These are phyloP conservation scores for Tetranychus piercei DNA, from an alignment of 2,888 invertebrate species.

Conservation along the genomic window DNA sequence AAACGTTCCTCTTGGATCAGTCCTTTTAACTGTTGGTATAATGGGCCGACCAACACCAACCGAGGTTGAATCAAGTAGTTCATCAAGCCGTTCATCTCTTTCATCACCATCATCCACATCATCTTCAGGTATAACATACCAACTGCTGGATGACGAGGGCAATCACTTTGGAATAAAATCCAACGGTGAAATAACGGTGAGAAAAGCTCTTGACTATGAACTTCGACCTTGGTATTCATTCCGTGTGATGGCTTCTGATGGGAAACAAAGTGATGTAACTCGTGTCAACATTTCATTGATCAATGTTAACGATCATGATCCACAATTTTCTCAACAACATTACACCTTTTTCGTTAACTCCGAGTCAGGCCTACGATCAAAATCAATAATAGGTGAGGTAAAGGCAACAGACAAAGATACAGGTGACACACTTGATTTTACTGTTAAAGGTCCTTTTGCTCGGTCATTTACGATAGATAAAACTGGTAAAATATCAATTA, in stretches of 20 bases:
- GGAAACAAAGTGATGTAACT: conserved; percentile 60
- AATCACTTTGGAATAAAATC: conserved; percentile 56
- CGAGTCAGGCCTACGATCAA: conserved; percentile 25
- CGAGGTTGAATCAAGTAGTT: not conserved
- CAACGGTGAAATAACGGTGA: conserved; percentile 57
- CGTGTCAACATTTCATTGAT: conserved; percentile 58
- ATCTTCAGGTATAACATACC: conserved; percentile 43
- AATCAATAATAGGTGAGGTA: conserved; percentile 42
- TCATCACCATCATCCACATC: not conserved
- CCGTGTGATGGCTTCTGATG: conserved; percentile 63
- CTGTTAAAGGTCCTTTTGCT: conserved; percentile 21
- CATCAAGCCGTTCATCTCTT: too few relatives aligned
- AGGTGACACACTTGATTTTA: conserved; percentile 46
- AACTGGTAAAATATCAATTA: conserved; percentile 45
- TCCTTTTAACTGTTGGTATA: conserved; percentile 49
- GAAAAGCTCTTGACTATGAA: conserved; percentile 59
- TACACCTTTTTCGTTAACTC: conserved; percentile 48
- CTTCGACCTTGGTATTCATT: conserved; percentile 46
- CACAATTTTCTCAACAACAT: conserved; percentile 64
- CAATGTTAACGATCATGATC: conserved; percentile 84
- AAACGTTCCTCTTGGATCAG: conserved; percentile 51
- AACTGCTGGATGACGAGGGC: conserved; percentile 40
- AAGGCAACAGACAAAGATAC: conserved; percentile 73
- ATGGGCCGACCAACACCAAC: conserved; percentile 37
- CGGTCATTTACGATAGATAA: conserved; percentile 44